These are phyloP conservation scores for Hipposideros larvatus DNA, from an alignment of 2,797 vertebrate species.

Conservation along the genomic window DNA sequence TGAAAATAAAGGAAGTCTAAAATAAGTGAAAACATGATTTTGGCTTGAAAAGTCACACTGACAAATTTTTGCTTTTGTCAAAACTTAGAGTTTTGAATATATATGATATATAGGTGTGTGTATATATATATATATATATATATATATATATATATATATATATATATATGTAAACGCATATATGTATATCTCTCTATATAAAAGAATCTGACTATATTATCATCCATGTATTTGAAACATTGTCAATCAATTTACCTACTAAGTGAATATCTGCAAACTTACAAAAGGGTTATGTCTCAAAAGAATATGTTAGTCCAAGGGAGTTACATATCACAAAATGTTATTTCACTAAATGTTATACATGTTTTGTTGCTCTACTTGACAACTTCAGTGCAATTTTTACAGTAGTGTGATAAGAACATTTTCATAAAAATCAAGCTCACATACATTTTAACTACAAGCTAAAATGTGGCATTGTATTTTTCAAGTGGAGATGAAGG, in stretches of 20 bases:
- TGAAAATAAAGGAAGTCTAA: conserved; percentile 61
- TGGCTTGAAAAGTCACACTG: background rate
- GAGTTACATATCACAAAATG: background rate
- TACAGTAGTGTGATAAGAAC: conserved; percentile 24
- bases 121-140: background rate
- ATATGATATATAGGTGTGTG: background rate
- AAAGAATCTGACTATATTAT: background rate
- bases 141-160: background rate
- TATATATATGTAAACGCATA: no score
- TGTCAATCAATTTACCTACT: conserved; percentile 20
- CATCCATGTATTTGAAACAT: background rate
- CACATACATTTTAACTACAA: background rate
- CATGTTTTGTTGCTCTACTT: background rate
- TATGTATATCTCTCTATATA: background rate
- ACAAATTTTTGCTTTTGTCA: background rate
- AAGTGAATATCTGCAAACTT: conserved; percentile 17
- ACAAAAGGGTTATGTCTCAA: background rate
- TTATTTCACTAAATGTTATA: conserved; percentile 1
- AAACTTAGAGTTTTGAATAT: background rate
- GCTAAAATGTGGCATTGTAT: conserved; percentile 24
- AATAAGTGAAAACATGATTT: background rate
- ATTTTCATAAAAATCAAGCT: conserved; percentile 32
- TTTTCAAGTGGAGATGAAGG: conserved; percentile 41
- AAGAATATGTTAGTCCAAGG: background rate
- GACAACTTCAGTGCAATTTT: conserved; percentile 20